Percentiles rank a stretch among this genome's conserved stretches.
Conservation (phyloP, 2,888 invertebrate species). For the Gerris lacustris region DNA sequence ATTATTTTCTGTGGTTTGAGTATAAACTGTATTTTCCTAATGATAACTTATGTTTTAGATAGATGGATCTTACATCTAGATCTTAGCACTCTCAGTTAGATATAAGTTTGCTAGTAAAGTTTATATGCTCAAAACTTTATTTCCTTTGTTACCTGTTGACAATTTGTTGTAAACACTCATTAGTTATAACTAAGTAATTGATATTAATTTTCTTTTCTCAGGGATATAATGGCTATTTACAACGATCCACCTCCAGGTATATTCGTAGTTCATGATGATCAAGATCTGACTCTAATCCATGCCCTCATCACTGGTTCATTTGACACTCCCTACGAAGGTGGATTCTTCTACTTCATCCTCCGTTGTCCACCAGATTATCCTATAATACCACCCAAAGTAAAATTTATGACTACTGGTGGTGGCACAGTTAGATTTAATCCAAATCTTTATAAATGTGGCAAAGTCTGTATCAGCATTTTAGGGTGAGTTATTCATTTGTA, state of each 20-base stretch:
- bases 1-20: no score
- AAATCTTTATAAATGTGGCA: constrained; percentile 49
- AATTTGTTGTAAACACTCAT: no score
- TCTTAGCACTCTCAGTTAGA: no score
- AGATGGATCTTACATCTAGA: no score
- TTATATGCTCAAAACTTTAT: no score
- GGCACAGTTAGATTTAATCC: constrained; percentile 50
- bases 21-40: no score
- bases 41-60: no score
- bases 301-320: constrained; percentile 46
- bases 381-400: constrained; percentile 45
- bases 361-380: constrained; percentile 46
- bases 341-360: constrained; percentile 43
- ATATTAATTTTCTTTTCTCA: constrained; percentile 28
- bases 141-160: no score
- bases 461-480: constrained; percentile 45
- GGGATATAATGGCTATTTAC: constrained; percentile 45
- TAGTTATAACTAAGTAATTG: no score
- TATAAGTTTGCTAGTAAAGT: no score
- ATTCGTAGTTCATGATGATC: constrained; percentile 44
- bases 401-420: constrained; percentile 47
- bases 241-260: constrained; percentile 46
- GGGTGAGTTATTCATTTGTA: constrained; percentile 37
- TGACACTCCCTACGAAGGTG: constrained; percentile 49
- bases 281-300: constrained; percentile 43